Evolutionary conservation across 2,888 invertebrate genomes (phyloP).

Genomic region (Cephalotes varians): DNA sequence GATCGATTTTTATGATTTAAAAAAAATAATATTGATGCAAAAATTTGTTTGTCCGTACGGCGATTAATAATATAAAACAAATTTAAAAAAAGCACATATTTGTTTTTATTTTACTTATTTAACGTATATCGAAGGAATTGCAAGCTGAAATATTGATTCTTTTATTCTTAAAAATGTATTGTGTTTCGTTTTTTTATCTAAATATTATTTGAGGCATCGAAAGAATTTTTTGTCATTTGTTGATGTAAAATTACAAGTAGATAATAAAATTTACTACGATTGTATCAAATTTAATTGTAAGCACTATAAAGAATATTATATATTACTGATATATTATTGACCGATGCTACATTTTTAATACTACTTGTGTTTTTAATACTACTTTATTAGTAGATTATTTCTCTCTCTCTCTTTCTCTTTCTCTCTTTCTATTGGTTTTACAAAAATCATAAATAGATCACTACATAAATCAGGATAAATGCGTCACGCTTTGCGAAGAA

Average conservation of each 20-base stretch:
- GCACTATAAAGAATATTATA: background rate
- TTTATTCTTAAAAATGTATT: background rate
- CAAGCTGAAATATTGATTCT: background rate
- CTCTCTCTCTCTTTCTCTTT: too few relatives aligned
- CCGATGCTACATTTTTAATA: background rate
- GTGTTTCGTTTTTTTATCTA: background rate
- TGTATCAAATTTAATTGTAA: background rate
- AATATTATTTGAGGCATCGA: background rate
- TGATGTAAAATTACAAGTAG: background rate
- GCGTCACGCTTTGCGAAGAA: background rate
- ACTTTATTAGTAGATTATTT: background rate
- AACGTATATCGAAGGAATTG: background rate
- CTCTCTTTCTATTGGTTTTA: background rate
- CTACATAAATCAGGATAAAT: background rate
- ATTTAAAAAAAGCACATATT: background rate
- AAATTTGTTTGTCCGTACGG: background rate
- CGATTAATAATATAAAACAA: slow-evolving; percentile 3
- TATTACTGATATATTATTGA: too few relatives aligned
- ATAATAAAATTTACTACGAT: background rate
- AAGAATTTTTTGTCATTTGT: background rate
- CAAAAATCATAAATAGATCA: background rate
- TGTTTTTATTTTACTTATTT: background rate
- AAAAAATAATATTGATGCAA: background rate
- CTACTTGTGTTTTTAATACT: slow-evolving; percentile 2
- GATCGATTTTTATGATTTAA: background rate